These are phyloP conservation scores for Gonocerus acuteangulatus DNA, from an alignment of 2,888 invertebrate genomes.

Conservation along the genomic window DNA sequence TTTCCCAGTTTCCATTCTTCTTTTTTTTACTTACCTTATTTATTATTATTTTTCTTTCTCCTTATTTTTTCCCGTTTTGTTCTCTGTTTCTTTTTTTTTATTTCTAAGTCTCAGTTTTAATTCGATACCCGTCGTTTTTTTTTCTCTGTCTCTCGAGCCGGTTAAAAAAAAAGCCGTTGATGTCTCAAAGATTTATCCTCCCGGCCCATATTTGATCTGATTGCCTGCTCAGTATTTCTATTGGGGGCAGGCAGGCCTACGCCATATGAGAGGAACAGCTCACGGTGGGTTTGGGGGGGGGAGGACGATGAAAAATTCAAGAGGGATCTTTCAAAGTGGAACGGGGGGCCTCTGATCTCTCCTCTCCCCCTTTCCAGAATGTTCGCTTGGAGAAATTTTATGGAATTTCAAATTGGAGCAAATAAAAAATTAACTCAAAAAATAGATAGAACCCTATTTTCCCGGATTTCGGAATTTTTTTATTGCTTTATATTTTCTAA, in stretches of 20 bases:
- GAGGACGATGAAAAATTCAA: conserved; percentile 17
- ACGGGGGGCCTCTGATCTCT: too few species aligned
- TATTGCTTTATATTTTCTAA: too few species aligned
- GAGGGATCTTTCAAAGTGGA: not conserved
- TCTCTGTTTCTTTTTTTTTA: conserved; percentile 4
- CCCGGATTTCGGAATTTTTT: too few species aligned
- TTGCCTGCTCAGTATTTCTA: conserved; percentile 18
- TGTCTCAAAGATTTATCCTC: conserved; percentile 21
- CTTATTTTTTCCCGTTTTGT: conserved; percentile 1
- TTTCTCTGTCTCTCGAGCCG: too few species aligned
- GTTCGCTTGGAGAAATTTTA: too few species aligned
- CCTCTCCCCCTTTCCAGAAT: too few species aligned
- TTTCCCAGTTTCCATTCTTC: conserved; percentile 7
- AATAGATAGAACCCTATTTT: too few species aligned
- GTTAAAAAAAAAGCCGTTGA: conserved; percentile 10
- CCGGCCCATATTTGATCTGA: conserved; percentile 15
- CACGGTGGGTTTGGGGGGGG: not conserved
- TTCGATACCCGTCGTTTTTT: not conserved
- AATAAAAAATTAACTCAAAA: too few species aligned
- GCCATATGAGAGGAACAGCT: conserved; percentile 9
- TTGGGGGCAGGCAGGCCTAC: not conserved
- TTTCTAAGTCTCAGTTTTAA: not conserved
- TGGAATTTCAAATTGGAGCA: too few species aligned
- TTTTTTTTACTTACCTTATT: conserved; percentile 1
- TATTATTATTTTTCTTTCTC: conserved; percentile 1